A percentile compares a stretch with the other conserved stretches of the same genome.
Evolutionary conservation across 2,888 invertebrate genomes (phyloP).

Genomic region (Acleris laterana): DNA sequence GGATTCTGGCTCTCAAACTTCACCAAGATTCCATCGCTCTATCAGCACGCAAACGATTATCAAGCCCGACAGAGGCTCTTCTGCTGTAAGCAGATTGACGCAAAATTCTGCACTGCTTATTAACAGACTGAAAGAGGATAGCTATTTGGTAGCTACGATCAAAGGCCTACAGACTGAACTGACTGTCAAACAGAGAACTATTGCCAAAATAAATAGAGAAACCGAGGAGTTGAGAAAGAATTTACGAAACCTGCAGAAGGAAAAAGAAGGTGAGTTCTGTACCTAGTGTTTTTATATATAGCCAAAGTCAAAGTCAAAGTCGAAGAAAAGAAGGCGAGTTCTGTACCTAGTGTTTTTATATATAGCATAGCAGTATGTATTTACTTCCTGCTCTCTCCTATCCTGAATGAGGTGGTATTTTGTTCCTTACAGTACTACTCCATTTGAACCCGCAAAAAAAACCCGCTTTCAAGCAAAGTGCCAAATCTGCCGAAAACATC

Average conservation of each 20-base stretch:
- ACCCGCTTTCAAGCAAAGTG: slow-evolving; percentile 52
- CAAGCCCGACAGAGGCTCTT: slow-evolving; percentile 69
- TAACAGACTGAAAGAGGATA: slow-evolving; percentile 87
- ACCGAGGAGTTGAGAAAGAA: slow-evolving; percentile 90
- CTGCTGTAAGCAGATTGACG: slow-evolving; percentile 80
- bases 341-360: too few species aligned
- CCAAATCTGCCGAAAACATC: slow-evolving; percentile 74
- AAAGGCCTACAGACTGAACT: slow-evolving; percentile 90
- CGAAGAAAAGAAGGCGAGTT: slow-evolving; percentile 86
- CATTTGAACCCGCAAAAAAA: slow-evolving; percentile 74
- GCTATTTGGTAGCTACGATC: slow-evolving; percentile 91
- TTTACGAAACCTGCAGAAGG: slow-evolving; percentile 89
- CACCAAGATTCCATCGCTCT: slow-evolving; percentile 57
- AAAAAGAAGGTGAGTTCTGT: slow-evolving; percentile 85
- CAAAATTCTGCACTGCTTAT: slow-evolving; percentile 81
- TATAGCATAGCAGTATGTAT: too few species aligned
- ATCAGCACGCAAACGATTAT: slow-evolving; percentile 67
- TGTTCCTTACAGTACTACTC: slow-evolving; percentile 61
- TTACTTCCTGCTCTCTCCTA: too few species aligned
- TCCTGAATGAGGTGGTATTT: too few species aligned
- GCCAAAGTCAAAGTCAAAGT: too few species aligned
- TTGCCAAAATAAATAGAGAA: slow-evolving; percentile 89
- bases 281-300: too few species aligned
- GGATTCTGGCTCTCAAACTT: slow-evolving; percentile 79
- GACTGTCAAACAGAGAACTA: slow-evolving; percentile 89